These are phyloP conservation scores for Tenualosa thibaudeaui DNA, from an alignment of 2,797 vertebrate species.

Conservation along the genomic window DNA sequence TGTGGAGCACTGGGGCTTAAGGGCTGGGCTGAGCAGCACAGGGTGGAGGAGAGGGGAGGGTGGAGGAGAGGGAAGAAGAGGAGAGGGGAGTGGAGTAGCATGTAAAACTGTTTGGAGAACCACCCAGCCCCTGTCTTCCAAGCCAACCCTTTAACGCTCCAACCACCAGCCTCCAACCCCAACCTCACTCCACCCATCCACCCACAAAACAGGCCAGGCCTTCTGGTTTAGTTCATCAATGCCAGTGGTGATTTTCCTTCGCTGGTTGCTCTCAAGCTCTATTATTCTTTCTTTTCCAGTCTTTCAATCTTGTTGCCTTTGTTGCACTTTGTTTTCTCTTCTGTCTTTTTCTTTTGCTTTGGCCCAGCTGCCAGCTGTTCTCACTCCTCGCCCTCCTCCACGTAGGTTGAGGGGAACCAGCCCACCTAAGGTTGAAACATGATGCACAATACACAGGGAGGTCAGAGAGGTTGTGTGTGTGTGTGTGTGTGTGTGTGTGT, in stretches of 20 bases:
- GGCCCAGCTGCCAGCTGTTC: background rate
- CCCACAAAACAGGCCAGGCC: background rate
- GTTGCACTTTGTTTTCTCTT: background rate
- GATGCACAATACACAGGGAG: slow-evolving; percentile 24
- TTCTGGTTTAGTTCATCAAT: background rate
- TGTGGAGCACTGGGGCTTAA: background rate
- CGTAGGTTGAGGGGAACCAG: slow-evolving; percentile 98
- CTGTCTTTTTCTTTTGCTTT: background rate
- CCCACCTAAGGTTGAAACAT: slow-evolving; percentile 81
- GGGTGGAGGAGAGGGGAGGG: background rate
- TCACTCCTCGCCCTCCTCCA: slow-evolving; percentile 92
- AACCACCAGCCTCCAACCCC: background rate
- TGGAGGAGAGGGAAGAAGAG: background rate
- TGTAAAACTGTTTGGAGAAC: background rate
- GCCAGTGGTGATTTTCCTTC: slow-evolving; percentile 29
- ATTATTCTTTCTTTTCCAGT: slow-evolving; percentile 15
- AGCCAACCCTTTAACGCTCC: background rate
- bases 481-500: slow-evolving; percentile 17
- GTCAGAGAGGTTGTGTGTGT: background rate
- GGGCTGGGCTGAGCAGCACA: background rate
- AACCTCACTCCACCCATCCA: background rate
- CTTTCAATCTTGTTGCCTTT: background rate
- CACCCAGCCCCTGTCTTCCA: background rate
- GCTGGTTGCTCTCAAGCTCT: slow-evolving; percentile 32
- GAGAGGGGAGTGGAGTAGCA: background rate